phyloP scores from a whole-genome alignment of 2,113 vertebrate species.

The Steatornis caripensis region DNA sequence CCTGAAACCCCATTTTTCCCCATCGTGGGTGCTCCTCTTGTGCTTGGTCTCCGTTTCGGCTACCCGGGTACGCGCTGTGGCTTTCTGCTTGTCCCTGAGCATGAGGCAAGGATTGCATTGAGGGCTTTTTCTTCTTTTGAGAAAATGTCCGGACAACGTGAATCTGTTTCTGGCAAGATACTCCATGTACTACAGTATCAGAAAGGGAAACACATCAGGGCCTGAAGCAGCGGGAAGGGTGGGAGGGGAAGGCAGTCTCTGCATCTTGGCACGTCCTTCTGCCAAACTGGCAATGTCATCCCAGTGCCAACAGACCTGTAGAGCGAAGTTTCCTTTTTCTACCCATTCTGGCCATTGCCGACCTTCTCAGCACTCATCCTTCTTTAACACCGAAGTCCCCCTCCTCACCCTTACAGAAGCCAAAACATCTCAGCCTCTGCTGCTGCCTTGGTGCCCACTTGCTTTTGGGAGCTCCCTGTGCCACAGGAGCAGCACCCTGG shows the following conservation, averaged over 20 bases:
- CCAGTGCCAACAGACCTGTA: background rate
- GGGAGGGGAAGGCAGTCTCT: background rate
- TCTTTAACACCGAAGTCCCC: background rate
- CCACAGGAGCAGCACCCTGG: background rate
- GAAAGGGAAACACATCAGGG: fast-evolving
- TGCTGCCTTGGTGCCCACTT: background rate
- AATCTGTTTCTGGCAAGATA: background rate
- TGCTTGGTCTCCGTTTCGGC: background rate
- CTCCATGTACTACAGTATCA: background rate
- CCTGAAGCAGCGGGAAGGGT: background rate
- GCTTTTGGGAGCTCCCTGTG: background rate
- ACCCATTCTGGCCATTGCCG: background rate
- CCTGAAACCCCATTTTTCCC: fast-evolving
- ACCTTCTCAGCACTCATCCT: background rate
- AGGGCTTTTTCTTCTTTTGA: background rate
- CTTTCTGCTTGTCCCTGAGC: background rate
- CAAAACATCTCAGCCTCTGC: background rate
- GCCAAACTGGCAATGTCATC: background rate
- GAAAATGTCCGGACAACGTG: background rate
- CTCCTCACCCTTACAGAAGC: background rate
- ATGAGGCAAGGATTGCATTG: background rate
- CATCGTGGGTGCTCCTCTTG: background rate
- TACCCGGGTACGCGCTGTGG: background rate
- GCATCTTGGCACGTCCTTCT: background rate
- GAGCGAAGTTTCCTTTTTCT: background rate